Evolutionary conservation across 2,113 vertebrate species (phyloP).

Genomic region (Donacobius atricapilla): DNA sequence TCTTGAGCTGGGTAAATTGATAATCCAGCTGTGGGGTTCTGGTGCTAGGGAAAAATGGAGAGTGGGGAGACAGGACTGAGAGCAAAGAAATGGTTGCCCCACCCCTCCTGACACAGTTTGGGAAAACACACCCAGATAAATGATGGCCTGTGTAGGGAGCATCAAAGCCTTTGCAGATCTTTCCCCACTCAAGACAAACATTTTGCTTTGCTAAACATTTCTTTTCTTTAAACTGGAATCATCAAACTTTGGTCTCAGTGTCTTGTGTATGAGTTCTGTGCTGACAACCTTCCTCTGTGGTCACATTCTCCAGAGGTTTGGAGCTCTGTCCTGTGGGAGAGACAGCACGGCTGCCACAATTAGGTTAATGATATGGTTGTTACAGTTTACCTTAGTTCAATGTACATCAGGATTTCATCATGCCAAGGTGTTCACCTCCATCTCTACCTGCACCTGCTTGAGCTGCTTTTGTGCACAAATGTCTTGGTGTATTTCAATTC

Average conservation of each 20-base stretch:
- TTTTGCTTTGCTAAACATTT: background rate
- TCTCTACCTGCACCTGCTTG: background rate
- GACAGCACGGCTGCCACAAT: background rate
- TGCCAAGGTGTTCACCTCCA: background rate
- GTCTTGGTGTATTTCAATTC: background rate
- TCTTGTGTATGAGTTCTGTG: background rate
- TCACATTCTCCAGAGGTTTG: rapidly evolving
- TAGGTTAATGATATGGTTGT: background rate
- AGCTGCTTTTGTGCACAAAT: background rate
- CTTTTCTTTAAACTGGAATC: background rate
- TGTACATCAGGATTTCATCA: background rate
- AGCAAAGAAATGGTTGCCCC: background rate
- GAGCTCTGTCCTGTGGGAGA: background rate
- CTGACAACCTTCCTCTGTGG: background rate
- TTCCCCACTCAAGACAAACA: background rate
- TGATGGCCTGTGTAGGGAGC: background rate
- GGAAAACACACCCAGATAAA: background rate
- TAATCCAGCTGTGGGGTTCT: background rate
- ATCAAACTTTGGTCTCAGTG: background rate
- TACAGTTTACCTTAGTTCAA: background rate
- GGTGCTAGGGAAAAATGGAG: background rate
- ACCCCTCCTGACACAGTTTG: background rate
- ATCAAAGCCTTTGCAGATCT: background rate
- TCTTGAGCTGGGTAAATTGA: background rate
- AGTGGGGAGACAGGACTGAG: background rate